phyloP scores from a whole-genome alignment of 2,797 vertebrate genomes.

The Manis javanica region DNA sequence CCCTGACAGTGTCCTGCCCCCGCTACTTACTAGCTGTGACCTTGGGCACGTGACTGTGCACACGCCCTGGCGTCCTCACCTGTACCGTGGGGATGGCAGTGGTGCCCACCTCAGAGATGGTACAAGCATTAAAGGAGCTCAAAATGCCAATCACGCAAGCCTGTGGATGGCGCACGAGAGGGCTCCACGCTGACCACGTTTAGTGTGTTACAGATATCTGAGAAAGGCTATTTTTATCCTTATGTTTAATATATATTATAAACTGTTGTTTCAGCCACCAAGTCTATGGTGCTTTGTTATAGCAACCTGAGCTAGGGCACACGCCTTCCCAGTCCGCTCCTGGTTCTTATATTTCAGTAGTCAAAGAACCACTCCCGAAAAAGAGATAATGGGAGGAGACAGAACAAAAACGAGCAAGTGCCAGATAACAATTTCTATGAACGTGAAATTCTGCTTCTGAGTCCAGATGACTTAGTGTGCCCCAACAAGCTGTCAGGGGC shows the following conservation, averaged over 20 bases:
- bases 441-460: not conserved
- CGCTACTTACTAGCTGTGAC: not conserved
- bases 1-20: not conserved
- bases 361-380: not conserved
- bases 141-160: not conserved
- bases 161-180: not conserved
- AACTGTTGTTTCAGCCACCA: too few species aligned
- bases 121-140: not conserved
- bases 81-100: not conserved
- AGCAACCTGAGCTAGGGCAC: too few species aligned
- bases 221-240: not conserved
- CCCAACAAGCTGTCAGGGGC: too few species aligned
- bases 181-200: not conserved
- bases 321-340: not conserved
- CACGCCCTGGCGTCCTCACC: not conserved
- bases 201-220: too few species aligned
- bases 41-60: not conserved
- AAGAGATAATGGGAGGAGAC: not conserved
- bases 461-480: not conserved
- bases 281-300: too few species aligned
- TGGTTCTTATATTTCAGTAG: accelerated
- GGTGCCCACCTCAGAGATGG: not conserved
- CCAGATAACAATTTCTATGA: not conserved
- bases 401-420: not conserved
- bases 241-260: not conserved